Base-by-base conservation (phyloP, 2,113 vertebrate genomes). In the Calonectris borealis region DNA sequence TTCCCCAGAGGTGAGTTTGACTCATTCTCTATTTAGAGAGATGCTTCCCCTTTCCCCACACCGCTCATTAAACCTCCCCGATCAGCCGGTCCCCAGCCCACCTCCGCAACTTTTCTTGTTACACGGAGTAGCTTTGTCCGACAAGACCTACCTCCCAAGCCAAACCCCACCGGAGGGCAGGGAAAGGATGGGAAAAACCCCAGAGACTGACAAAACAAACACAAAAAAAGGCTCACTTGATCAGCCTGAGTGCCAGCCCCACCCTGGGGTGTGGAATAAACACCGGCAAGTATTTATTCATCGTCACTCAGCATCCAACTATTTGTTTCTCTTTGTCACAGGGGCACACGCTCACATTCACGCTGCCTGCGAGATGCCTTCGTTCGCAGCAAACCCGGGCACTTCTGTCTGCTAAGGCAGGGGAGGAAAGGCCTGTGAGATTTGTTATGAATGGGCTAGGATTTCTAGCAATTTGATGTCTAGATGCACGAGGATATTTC, bases 221-320 rank as follows among this genome's bases (percentile, higher is more conserved):
- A 86, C 25, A 36, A 15, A 79, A 79, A 72, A 86, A 22, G 29
- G 7, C 42, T 92, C 81, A 69, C 58, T 42, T 16, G 93, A 94
- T 96, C 88, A 69, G 49, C n/a, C 25, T 17, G 86, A 86, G 90
- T 38, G 58, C 68, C 93, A 96, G 91, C 94, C 94, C 91, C 96
- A 94, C 96, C 96, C 92, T 95, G 84, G 91, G 94, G 96, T 96
- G 95, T 94, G 97, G 89, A 66, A 70, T 91, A 96, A 97, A 95
- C 89, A 91, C 78, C 3, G 84, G 22, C 54, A 95, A n/a, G 61
- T 85, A 94, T 96, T 96, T 96, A 93, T 96, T 95, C 95, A 77
- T 66, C 2, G 2, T 78, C 77, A 96, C 88, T 94, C 95, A 89
- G 73, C 95, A 94, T 94, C 91, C 73, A 96, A 81, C n/a, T 94